Base-by-base conservation (phyloP, 2,113 vertebrate genomes). In the Melanostigma gelatinosum region DNA sequence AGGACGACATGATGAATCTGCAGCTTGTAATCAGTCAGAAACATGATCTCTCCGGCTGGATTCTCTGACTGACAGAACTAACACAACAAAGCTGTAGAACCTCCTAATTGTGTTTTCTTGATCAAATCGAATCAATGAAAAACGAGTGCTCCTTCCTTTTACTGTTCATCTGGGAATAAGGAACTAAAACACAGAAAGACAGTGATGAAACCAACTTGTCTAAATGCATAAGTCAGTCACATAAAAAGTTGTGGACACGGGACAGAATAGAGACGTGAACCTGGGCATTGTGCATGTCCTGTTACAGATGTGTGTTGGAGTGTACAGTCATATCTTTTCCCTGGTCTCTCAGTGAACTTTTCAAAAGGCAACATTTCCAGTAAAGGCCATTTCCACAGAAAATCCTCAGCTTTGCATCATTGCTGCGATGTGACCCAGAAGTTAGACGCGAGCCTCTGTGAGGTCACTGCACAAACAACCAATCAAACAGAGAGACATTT, bases 131-230 rank as follows among this genome's bases (percentile, higher is more conserved):
- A 29, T 15, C 55, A 58, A 58, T 52, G 20, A 57, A 57, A 54
- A 16, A 27, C 13, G 0, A 55, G 22, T 4, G n/a, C 1, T 57
- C 22, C 44, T 63, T 72, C 34, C 38, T 4, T 60, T 44, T 16
- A 40, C 42, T 27, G 15, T 50, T 40, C 60, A n/a, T 5, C 8
- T 68, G 24, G 62, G 22, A 62, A 63, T 38, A 54, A 77, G 54
- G 68, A 77, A 77, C 10, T 64, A 38, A 63, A 77, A 46, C 67
- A 62, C 4, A 55, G 5, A 50, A 20, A 65, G 40, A 29, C 48
- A 16, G 24, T 24, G 24, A 75, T 34, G 6, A 24, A 70, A 5
- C 2, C 58, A 40, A 4, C 1, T 6, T 54, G 42, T 4, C 4
- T 8, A 10, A 46, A 10, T n/a, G 13, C 7, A 10, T 24, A 40